Evolutionary conservation across 2,113 vertebrate genomes (phyloP), one percentile per base, ranked within the genome.

Genomic region (Lampris incognitus): DNA sequence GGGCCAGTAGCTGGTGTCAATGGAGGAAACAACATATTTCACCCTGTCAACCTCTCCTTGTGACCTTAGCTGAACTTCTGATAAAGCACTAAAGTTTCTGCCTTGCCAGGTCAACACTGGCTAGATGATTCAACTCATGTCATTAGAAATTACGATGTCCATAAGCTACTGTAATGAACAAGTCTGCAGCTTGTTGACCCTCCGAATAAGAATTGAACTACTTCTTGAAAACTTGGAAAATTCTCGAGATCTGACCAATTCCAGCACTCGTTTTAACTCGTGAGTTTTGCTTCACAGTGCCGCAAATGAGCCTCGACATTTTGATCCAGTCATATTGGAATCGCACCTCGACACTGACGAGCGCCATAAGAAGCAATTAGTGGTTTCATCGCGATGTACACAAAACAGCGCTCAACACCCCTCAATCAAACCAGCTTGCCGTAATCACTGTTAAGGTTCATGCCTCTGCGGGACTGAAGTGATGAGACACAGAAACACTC

Each of bases 11-110:
- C 70, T 74, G 66, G 66, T 84, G 88, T 91, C 88, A 88, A 44
- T 81, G 68, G 85, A 73, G 82, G 84, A 87, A 89, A 89, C 86
- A 88, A 89, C 83, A 91, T 91, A 86, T 88, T 91, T 90, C 81
- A 85, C 77, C 72, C 67, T 87, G 89, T 86, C 86, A 90, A 87
- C 87, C 82, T 85, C 71, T 81, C 67, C 67, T 37, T 2, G 69
- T 82, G 86, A 91, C 88, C 88, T 72, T 38, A 1, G 48, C 40
- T 77, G 84, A 91, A 88, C 88, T 84, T 81, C 59, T 77, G 75
- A 84, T 87, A 55, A 68, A 57, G 66, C 73, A 88, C 82, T 77
- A 76, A 84, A 84, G 74, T 9, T 74, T 60, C 85, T 54, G 73
- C 51, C 62, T 68, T 4, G 69, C 73, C 36, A 74, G 69, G 75